phyloP scores from a whole-genome alignment of 2,797 vertebrate genomes.

The Spinus olivaceus region DNA sequence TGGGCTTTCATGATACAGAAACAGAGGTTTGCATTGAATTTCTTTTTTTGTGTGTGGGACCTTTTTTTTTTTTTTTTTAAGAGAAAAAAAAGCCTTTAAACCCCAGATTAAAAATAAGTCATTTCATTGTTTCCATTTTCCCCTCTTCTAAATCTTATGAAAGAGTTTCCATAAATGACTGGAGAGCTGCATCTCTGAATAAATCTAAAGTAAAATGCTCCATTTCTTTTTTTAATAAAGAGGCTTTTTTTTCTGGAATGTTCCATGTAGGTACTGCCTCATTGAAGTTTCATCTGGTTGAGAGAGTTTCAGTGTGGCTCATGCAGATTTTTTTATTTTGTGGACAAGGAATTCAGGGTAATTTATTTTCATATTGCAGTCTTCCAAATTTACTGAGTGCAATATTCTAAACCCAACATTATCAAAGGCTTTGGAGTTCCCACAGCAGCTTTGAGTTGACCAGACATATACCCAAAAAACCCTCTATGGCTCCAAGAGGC shows the following conservation, averaged over 20 bases:
- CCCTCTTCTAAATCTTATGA: constrained; percentile 44
- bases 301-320: constrained; percentile 31
- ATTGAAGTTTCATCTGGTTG: not conserved
- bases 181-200: constrained; percentile 45
- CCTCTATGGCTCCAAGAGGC: not conserved
- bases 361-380: not conserved
- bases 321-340: constrained; percentile 12
- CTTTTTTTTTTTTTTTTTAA: not conserved
- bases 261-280: not conserved
- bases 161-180: constrained; percentile 48
- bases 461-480: not conserved
- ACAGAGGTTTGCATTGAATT: constrained; percentile 53
- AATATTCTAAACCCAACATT: not conserved
- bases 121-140: constrained; percentile 40
- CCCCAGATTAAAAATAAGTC: constrained; percentile 57
- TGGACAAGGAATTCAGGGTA: constrained; percentile 8
- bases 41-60: constrained; percentile 50
- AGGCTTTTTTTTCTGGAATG: constrained; percentile 20
- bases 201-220: constrained; percentile 23
- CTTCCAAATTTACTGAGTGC: not conserved
- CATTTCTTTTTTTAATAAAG: constrained; percentile 51
- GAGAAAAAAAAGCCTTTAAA: constrained; percentile 41
- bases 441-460: not conserved
- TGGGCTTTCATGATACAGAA: constrained; percentile 46
- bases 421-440: not conserved